These are phyloP conservation scores for Cryptophagus acutangulus DNA, from an alignment of 2,888 invertebrate genomes.

Conservation along the genomic window DNA sequence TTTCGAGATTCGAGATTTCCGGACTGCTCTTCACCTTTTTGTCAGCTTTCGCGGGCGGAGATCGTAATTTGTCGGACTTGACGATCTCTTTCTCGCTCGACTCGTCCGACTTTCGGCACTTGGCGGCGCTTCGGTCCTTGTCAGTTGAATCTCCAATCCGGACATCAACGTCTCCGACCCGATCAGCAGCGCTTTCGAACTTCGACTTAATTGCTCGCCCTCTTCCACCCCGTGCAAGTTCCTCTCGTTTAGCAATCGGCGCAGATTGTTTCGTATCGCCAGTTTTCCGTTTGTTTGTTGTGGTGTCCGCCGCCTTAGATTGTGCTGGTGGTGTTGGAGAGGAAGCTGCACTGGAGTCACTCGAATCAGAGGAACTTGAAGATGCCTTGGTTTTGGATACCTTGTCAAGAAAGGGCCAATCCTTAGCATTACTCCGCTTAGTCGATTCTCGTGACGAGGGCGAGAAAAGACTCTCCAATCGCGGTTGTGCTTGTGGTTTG, in stretches of 20 bases:
- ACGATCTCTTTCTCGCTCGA: slow-evolving; percentile 50
- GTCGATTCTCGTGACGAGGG: slow-evolving; percentile 35
- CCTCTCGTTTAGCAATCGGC: slow-evolving; percentile 72
- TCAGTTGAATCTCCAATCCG: slow-evolving; percentile 61
- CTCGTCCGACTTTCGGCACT: slow-evolving; percentile 21
- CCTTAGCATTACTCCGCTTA: slow-evolving; percentile 52
- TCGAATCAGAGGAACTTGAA: slow-evolving; percentile 57
- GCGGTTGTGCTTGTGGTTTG: slow-evolving; percentile 34
- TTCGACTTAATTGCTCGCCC: slow-evolving; percentile 21
- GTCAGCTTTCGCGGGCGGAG: slow-evolving; percentile 61
- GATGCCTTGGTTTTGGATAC: slow-evolving; percentile 65
- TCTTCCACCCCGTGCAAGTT: slow-evolving; percentile 53
- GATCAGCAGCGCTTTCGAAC: slow-evolving; percentile 53
- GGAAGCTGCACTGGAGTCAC: slow-evolving; percentile 45
- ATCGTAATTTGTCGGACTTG: slow-evolving; percentile 57
- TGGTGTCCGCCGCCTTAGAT: slow-evolving; percentile 23
- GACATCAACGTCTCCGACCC: slow-evolving; percentile 64
- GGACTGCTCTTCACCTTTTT: slow-evolving; percentile 51
- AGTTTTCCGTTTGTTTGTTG: slow-evolving; percentile 4
- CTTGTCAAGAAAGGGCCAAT: slow-evolving; percentile 78
- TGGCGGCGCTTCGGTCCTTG: too few species aligned
- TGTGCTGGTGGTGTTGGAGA: slow-evolving; percentile 24
- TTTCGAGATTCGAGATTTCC: slow-evolving; percentile 40
- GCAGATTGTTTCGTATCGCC: slow-evolving; percentile 47
- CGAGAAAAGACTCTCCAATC: slow-evolving; percentile 43